phyloP scores from a whole-genome alignment of 2,888 invertebrate species.

The Hydrotaea diabolus region DNA sequence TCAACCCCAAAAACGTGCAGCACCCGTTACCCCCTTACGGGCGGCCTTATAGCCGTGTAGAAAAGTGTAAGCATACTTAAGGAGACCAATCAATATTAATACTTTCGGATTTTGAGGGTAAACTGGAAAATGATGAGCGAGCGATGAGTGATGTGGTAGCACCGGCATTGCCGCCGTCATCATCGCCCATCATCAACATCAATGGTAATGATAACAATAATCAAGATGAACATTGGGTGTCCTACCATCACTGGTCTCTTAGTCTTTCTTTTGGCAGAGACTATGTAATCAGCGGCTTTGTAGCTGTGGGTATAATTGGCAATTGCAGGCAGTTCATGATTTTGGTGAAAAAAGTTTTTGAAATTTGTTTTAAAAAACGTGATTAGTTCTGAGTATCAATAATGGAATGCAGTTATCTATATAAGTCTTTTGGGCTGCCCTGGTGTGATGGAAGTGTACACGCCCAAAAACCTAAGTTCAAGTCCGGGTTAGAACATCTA shows the following conservation, averaged over 20 bases:
- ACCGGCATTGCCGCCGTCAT: constrained; percentile 28
- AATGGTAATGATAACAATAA: constrained; percentile 4
- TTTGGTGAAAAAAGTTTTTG: too few species aligned
- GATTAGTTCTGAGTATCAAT: too few species aligned
- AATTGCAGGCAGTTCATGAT: too few species aligned
- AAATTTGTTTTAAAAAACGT: too few species aligned
- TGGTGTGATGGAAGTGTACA: too few species aligned
- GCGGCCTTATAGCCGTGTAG: not conserved
- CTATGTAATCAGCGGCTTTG: too few species aligned
- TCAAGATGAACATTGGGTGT: not conserved
- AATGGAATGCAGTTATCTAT: too few species aligned
- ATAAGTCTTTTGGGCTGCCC: too few species aligned
- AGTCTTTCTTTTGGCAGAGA: too few species aligned
- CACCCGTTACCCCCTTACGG: not conserved
- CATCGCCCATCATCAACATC: not conserved
- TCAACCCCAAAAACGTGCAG: constrained; percentile 8
- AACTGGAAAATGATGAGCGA: constrained; percentile 38
- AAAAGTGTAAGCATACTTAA: constrained; percentile 17
- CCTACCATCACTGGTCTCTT: not conserved
- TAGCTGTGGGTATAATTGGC: too few species aligned
- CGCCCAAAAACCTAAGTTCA: too few species aligned
- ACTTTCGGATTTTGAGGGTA: constrained; percentile 29
- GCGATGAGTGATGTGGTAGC: constrained; percentile 23
- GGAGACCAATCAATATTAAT: constrained; percentile 52
- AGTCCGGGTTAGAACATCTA: too few species aligned